Base-by-base conservation (phyloP, 2,113 vertebrate species). In the Podocnemis expansa region DNA sequence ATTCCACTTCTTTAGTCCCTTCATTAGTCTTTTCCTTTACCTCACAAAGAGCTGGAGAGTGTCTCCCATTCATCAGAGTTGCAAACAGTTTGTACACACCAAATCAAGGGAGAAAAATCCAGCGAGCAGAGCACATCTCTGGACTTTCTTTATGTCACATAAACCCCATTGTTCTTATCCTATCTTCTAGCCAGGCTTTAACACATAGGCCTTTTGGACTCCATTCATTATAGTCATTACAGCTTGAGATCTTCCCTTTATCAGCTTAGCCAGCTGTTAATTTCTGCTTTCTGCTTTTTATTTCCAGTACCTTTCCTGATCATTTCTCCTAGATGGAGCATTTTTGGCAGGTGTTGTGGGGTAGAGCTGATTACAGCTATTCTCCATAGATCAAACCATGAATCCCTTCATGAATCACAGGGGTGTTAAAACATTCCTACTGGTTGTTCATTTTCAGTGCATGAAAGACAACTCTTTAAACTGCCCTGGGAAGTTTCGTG, bases 331-430 rank as follows among this genome's bases (percentile, higher is more conserved):
- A 17, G 60, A 24, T 0, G 1, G 52, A 84, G n/a, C 34, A 34
- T 21, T 60, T 89, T 24, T 29, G 67, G 82, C 8, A 1, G 52
- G 54, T n/a, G 31, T 38, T 29, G 41, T 34, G 11, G 34, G 58
- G 24, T 25, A 43, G 52, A 58, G 27, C 79, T 84, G 56, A 81
- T 11, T 4, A 47, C 13, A 75, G 38, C 12, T 41, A 41, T 13
- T 25, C 22, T 45, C 73, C 27, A 43, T 27, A 75, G 25, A 11
- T 43, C 11, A 75, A 24, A 43, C 12, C 22, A 75, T 67, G 13
- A 14, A 25, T 0, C 0, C 7, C 52, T 51, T 49, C 60, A 34
- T n/a, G 31, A 31, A 49, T 47, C 13, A 19, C 31, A 83, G 60
- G 54, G 47, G 56, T 75, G 38, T 43, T 41, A 25, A 43, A 75